A percentile compares a stretch with the other conserved stretches of the same genome.
Conservation (phyloP, 2,113 vertebrate genomes). For the Corvus cornix region DNA sequence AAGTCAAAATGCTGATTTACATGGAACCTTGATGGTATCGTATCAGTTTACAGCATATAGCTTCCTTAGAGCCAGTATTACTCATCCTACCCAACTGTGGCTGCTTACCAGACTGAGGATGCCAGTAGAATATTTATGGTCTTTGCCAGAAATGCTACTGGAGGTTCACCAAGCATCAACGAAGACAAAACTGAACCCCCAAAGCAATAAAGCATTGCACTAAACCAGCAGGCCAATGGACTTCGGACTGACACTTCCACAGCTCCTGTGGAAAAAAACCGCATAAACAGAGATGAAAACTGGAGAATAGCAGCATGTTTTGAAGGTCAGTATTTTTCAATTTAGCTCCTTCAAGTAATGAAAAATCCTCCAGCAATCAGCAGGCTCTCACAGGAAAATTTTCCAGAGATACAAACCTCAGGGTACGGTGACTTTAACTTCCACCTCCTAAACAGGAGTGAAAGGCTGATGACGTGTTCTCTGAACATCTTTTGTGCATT, state of each 20-base stretch:
- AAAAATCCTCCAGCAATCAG: background rate
- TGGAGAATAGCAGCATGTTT: background rate
- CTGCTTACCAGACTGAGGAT: conserved; percentile 89
- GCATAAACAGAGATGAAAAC: background rate
- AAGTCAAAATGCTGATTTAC: background rate
- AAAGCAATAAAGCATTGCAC: conserved; percentile 96
- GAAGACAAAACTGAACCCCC: conserved; percentile 91
- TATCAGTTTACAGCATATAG: background rate
- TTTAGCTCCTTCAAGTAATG: background rate
- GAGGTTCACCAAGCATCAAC: conserved; percentile 89
- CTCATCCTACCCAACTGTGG: background rate
- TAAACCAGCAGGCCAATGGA: conserved; percentile 94
- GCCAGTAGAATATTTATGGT: conserved; percentile 84
- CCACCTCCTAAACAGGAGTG: background rate
- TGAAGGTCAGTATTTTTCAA: background rate
- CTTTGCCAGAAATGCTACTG: conserved; percentile 85
- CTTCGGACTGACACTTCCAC: conserved; percentile 80
- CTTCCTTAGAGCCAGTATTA: background rate
- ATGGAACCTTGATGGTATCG: background rate
- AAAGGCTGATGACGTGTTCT: background rate
- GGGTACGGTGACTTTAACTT: background rate
- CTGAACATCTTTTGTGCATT: background rate
- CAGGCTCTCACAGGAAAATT: background rate
- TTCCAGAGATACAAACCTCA: background rate
- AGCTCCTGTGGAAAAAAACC: conserved; percentile 75